Conservation (phyloP, 2,797 vertebrate species). For the Schizopygopsis pylzovi region DNA sequence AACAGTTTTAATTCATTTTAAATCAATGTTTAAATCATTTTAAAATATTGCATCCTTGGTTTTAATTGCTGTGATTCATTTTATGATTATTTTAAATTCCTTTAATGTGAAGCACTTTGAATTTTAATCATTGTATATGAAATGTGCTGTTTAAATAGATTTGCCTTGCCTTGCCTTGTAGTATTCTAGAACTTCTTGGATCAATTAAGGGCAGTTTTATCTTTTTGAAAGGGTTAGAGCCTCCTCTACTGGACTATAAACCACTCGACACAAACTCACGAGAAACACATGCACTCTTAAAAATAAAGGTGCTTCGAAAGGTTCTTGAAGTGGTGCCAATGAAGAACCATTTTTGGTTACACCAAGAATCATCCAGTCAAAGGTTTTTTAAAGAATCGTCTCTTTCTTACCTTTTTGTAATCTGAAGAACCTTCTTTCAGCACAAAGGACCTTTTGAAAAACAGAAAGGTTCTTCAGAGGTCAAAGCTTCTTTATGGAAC, state of each 20-base stretch:
- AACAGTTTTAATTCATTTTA: too few relatives aligned
- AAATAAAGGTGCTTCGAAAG: neutral
- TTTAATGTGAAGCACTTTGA: too few relatives aligned
- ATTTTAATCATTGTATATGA: too few relatives aligned
- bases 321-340: neutral
- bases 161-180: neutral
- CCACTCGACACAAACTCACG: slow-evolving; percentile 62
- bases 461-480: neutral
- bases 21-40: too few relatives aligned
- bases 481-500: neutral
- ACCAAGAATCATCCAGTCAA: too few relatives aligned
- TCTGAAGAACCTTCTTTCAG: neutral
- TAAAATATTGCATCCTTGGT: too few relatives aligned
- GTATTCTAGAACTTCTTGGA: neutral
- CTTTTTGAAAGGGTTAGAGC: slow-evolving; percentile 69
- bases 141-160: too few relatives aligned
- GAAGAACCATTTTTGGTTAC: too few relatives aligned
- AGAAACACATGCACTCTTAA: slow-evolving; percentile 58
- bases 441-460: neutral
- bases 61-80: too few relatives aligned
- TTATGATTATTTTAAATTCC: too few relatives aligned
- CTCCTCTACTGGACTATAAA: slow-evolving; percentile 73
- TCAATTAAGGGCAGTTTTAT: neutral
- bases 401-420: too few relatives aligned
- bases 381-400: too few relatives aligned